Evolutionary conservation across 2,113 vertebrate genomes (phyloP).

Genomic region (Sinosuthora webbiana): DNA sequence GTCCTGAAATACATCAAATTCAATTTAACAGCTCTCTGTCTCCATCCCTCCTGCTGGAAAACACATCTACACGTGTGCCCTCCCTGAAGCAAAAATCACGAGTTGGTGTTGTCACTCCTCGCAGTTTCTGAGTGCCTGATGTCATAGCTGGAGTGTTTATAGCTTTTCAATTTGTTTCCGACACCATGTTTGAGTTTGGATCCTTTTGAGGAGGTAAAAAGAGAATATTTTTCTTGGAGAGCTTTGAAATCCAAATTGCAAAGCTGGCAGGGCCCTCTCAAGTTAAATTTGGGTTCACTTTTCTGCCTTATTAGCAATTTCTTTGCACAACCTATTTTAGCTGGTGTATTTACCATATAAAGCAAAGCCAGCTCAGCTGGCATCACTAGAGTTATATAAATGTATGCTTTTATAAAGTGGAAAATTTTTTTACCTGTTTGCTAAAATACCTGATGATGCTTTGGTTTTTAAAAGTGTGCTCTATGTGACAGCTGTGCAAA

Average conservation of each 20-base stretch:
- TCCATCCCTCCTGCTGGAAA: not conserved
- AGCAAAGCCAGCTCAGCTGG: not conserved
- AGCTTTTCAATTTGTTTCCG: constrained; percentile 1
- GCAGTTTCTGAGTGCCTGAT: not conserved
- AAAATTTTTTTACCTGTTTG: constrained; percentile 23
- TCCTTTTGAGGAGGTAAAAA: constrained; percentile 36
- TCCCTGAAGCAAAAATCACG: not conserved
- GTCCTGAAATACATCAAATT: not conserved
- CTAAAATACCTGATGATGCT: not conserved
- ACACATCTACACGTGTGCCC: not conserved
- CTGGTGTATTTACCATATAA: constrained; percentile 16
- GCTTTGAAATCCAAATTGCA: constrained; percentile 41
- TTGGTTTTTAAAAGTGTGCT: not conserved
- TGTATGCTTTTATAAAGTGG: not conserved
- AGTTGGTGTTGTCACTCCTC: not conserved
- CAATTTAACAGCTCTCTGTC: not conserved
- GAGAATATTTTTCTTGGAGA: constrained; percentile 42
- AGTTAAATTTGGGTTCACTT: constrained; percentile 32
- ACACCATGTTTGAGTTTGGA: not conserved
- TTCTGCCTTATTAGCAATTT: constrained; percentile 24
- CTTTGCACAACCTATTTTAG: constrained; percentile 32
- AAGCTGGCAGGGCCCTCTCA: not conserved
- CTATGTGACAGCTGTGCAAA: not conserved
- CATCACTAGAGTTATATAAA: not conserved
- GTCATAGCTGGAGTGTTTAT: constrained; percentile 29